phyloP scores from a whole-genome alignment of 2,113 vertebrate species.

The Accipiter cooperii region DNA sequence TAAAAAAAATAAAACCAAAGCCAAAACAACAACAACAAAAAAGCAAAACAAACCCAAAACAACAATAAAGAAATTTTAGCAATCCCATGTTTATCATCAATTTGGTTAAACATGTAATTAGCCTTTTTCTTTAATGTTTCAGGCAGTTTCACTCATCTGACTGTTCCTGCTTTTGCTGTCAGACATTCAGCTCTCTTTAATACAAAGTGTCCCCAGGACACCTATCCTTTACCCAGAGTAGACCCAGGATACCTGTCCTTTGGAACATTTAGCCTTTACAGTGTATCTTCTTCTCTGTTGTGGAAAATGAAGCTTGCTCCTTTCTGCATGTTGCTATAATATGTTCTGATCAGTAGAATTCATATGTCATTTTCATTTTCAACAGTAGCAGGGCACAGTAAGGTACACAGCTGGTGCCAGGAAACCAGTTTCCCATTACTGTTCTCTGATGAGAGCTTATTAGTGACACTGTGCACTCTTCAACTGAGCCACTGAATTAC shows the following conservation, averaged over 20 bases:
- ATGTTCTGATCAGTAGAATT: slow-evolving; percentile 23
- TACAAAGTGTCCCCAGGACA: not conserved
- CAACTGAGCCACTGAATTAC: not conserved
- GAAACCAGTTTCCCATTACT: not conserved
- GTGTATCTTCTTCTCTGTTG: not conserved
- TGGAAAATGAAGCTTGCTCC: slow-evolving; percentile 6
- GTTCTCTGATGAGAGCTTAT: slow-evolving; percentile 5
- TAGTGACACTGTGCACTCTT: not conserved
- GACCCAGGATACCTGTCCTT: slow-evolving; percentile 19
- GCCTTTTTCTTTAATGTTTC: not conserved
- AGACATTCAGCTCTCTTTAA: not conserved
- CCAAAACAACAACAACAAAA: not conserved
- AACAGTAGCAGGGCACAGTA: not conserved
- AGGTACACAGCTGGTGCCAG: not conserved
- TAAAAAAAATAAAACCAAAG: not conserved
- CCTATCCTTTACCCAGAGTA: slow-evolving; percentile 7
- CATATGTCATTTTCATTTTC: slow-evolving; percentile 22
- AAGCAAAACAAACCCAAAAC: not conserved
- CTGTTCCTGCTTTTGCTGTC: not conserved
- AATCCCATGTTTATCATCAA: not conserved
- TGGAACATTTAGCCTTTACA: slow-evolving; percentile 9
- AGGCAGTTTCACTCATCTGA: not conserved
- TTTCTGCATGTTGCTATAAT: slow-evolving; percentile 1
- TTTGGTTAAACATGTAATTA: slow-evolving; percentile 3
- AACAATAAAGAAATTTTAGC: not conserved